Conservation (phyloP, 2,888 invertebrate species). For the Dorcus parallelipipedus region DNA sequence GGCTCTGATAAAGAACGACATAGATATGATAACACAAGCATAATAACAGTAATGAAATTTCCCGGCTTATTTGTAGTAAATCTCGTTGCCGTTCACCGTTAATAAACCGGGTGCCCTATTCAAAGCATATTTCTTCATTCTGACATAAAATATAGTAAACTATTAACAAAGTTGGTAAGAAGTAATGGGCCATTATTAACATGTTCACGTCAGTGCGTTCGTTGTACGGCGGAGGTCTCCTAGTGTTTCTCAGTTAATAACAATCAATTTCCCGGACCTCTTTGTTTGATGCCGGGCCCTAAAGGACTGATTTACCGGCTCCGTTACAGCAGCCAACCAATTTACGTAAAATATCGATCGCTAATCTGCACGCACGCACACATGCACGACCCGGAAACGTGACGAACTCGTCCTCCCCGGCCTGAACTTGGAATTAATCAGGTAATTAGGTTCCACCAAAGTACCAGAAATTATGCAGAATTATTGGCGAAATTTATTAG, state of each 20-base stretch:
- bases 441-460: too few species aligned
- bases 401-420: too few species aligned
- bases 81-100: neutral
- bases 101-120: neutral
- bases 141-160: neutral
- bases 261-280: conserved; percentile 1
- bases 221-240: neutral
- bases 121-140: neutral
- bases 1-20: too few species aligned
- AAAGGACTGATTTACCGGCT: neutral
- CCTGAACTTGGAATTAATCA: too few species aligned
- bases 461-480: too few species aligned
- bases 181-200: conserved; percentile 3
- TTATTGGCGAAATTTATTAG: too few species aligned
- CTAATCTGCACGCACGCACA: neutral
- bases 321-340: neutral
- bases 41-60: too few species aligned
- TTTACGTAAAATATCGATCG: conserved; percentile 2
- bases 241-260: conserved; percentile 2
- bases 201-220: neutral
- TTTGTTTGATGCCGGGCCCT: neutral
- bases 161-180: conserved; percentile 3
- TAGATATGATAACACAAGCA: too few species aligned
- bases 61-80: too few species aligned
- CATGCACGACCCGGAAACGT: neutral